Conservation (phyloP, 2,113 vertebrate genomes). For the Plotosus lineatus region DNA sequence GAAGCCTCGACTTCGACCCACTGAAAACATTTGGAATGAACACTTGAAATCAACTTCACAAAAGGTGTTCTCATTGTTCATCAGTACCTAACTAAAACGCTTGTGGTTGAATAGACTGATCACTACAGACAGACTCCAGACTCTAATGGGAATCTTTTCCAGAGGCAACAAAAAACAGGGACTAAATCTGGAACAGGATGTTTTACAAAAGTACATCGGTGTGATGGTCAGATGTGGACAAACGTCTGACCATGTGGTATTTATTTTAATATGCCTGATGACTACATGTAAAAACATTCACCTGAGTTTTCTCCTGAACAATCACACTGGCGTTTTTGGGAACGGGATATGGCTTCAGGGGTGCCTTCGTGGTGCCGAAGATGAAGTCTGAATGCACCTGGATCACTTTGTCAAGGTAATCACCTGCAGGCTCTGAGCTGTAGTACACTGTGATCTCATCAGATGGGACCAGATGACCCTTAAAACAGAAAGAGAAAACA, state of each 20-base stretch:
- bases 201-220: neutral
- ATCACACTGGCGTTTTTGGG: constrained; percentile 77
- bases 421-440: constrained; percentile 75
- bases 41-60: neutral
- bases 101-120: neutral
- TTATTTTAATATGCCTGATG: neutral
- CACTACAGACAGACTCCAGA: neutral
- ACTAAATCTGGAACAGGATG: neutral
- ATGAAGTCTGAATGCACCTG: constrained; percentile 88
- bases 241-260: neutral
- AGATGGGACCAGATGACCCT: constrained; percentile 88
- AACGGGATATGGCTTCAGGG: constrained; percentile 83
- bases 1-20: neutral
- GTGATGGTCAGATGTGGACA: neutral
- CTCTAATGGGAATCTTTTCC: neutral
- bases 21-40: neutral
- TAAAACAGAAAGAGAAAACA: neutral
- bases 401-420: constrained; percentile 86
- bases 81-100: neutral
- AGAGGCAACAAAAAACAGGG: neutral
- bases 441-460: constrained; percentile 92
- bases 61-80: neutral
- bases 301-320: constrained; percentile 89
- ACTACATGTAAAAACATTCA: constrained; percentile 57
- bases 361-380: constrained; percentile 88